Base-by-base conservation (phyloP, 2,113 vertebrate genomes). In the Canis aureus region DNA sequence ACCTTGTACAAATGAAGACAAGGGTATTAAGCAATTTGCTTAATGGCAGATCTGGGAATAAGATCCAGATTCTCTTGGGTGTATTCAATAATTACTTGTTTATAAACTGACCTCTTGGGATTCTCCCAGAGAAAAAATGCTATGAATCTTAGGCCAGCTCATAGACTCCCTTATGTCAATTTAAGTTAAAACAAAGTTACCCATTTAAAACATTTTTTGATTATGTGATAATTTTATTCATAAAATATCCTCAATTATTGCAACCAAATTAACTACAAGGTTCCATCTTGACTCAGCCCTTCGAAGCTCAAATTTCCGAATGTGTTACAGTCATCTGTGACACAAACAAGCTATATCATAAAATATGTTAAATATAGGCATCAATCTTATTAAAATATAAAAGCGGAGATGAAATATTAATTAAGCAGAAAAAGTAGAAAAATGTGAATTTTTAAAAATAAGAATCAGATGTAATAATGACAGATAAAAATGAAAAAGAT, bases 21-120 rank as follows among this genome's bases (percentile, higher is more conserved):
- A 98, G 98, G 97, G 91, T 97, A 97, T 97, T 97, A 97, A 98
- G 98, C 97, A 98, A 98, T 97, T 98, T 98, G 96, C 97, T 97
- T 98, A 98, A 98, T 98, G 94, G 97, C 94, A 97, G 98, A 94
- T 96, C 64, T 97, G 98, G 97, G 97, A 97, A 97, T 98, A 94
- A 66, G 85, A 81, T 10, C 57, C 91, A 94, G 94, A 95, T 96
- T 85, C 98, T 97, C 97, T 79, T 89, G 98, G 96, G 98, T 97
- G 87, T 98, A 81, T 96, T 98, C 98, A 98, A 97, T 98, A 98
- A 98, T 98, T 98, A 98, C 98, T 98, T 98, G 98, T 98, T 98
- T 98, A 98, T 98, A 94, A 96, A 94, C 80, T 97, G 88, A 97
- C 90, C 98, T 96, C 96, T 91, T 86, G 98, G 97, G 97, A 97